These are phyloP conservation scores for Luscinia megarhynchos DNA, from an alignment of 2,797 vertebrate species.

Conservation along the genomic window DNA sequence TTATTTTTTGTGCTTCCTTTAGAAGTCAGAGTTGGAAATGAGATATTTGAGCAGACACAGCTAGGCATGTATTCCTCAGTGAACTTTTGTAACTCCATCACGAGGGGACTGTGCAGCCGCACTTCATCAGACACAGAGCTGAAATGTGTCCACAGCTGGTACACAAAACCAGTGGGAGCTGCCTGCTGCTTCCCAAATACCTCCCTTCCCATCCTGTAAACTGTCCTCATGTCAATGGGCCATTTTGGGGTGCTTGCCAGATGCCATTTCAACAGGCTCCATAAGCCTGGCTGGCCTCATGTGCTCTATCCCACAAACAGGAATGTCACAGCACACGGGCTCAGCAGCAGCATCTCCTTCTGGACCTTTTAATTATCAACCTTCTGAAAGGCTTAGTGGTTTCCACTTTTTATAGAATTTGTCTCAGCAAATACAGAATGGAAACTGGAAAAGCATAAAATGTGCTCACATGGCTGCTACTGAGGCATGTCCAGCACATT, in stretches of 20 bases:
- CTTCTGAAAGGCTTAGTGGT: not conserved
- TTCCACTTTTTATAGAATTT: not conserved
- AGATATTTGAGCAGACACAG: not conserved
- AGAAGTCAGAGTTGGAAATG: not conserved
- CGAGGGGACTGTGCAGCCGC: not conserved
- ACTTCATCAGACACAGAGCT: not conserved
- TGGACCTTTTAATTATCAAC: not conserved
- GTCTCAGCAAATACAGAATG: not conserved
- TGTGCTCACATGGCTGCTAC: fast-evolving
- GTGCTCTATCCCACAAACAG: not conserved
- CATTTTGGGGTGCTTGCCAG: not conserved
- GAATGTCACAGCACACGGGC: fast-evolving
- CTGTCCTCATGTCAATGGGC: not conserved
- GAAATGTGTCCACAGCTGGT: not conserved
- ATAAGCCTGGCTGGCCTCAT: not conserved
- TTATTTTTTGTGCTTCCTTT: not conserved
- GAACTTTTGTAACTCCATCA: not conserved
- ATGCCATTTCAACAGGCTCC: not conserved
- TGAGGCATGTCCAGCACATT: not conserved
- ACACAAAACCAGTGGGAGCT: not conserved
- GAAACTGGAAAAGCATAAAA: not conserved
- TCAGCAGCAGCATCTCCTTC: not conserved
- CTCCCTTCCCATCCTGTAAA: not conserved
- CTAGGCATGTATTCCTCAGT: not conserved
- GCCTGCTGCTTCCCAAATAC: not conserved